phyloP scores from a whole-genome alignment of 2,113 vertebrate species.

The Solea senegalensis region DNA sequence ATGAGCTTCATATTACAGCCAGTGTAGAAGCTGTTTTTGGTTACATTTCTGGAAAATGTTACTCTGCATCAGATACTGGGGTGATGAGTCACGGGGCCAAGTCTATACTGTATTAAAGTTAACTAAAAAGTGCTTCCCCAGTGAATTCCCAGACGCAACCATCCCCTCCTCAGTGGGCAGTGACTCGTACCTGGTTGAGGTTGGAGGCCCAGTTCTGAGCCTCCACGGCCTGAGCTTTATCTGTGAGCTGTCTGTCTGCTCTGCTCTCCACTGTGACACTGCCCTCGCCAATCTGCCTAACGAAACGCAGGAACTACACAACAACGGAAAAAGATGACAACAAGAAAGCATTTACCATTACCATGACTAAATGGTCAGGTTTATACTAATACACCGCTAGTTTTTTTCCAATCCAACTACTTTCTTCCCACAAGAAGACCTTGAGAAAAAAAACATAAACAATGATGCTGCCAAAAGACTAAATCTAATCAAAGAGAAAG shows the following conservation, averaged over 20 bases:
- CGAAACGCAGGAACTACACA: conserved; percentile 98
- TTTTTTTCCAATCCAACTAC: conserved; percentile 22
- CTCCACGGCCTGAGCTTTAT: conserved; percentile 88
- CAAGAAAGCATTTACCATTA: conserved; percentile 65
- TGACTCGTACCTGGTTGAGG: conserved; percentile 95
- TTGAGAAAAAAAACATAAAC: conserved; percentile 7
- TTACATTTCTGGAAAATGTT: conserved; percentile 68
- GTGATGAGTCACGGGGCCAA: conserved; percentile 58
- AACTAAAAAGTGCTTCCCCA: conserved; percentile 45
- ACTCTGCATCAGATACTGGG: conserved; percentile 51
- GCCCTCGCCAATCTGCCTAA: conserved; percentile 99
- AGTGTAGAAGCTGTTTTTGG: conserved; percentile 54
- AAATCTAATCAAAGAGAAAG: conserved; percentile 36
- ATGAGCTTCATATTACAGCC: conserved; percentile 59
- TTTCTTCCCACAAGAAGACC: conserved; percentile 13
- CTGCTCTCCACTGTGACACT: conserved; percentile 87
- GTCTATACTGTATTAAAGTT: conserved; percentile 35
- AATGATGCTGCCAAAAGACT: background rate
- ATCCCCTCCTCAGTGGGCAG: conserved; percentile 49
- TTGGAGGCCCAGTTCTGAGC: conserved; percentile 97
- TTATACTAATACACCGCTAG: conserved; percentile 12
- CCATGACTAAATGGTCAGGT: conserved; percentile 30
- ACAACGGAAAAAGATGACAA: conserved; percentile 74
- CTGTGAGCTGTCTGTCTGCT: conserved; percentile 84
- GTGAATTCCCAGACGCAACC: conserved; percentile 41